Percentiles rank a stretch among this genome's conserved stretches.
Evolutionary conservation across 2,113 vertebrate species (phyloP).

Genomic region (Apteryx owenii): DNA sequence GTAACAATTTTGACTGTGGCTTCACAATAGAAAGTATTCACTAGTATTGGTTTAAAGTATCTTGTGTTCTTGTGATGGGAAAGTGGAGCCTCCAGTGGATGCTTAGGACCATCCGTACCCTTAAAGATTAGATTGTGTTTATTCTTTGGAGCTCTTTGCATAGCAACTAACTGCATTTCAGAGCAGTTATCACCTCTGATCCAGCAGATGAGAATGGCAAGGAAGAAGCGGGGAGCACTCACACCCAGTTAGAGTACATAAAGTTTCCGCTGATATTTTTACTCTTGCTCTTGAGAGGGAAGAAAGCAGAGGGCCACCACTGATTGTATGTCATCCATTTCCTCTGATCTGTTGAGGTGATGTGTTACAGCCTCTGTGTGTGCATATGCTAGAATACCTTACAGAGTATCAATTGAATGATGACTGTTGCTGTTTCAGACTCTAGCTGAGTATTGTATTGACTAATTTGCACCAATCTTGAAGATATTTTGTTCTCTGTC

Average conservation of each 20-base stretch:
- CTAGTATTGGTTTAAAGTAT: background rate
- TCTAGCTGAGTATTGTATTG: background rate
- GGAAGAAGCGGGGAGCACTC: background rate
- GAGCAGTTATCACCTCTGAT: slow-evolving; percentile 1
- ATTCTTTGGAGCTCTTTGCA: background rate
- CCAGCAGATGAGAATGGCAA: background rate
- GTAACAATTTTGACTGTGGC: background rate
- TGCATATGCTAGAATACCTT: background rate
- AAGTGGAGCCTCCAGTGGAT: background rate
- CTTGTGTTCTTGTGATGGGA: background rate
- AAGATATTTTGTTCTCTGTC: background rate
- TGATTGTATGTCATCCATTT: background rate
- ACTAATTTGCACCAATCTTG: background rate
- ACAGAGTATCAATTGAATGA: background rate
- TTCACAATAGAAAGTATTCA: background rate
- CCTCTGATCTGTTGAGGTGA: background rate
- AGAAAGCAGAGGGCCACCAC: background rate
- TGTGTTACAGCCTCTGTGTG: background rate
- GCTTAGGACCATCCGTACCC: background rate
- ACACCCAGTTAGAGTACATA: background rate
- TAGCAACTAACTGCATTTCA: background rate
- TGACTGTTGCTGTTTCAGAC: background rate
- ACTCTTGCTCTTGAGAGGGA: background rate
- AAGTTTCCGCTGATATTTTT: background rate
- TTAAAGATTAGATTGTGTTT: background rate